A percentile compares a stretch with the other conserved stretches of the same genome.
These are phyloP conservation scores for Lasioglossum oenotherae DNA, from an alignment of 2,888 invertebrate species.

Conservation along the genomic window DNA sequence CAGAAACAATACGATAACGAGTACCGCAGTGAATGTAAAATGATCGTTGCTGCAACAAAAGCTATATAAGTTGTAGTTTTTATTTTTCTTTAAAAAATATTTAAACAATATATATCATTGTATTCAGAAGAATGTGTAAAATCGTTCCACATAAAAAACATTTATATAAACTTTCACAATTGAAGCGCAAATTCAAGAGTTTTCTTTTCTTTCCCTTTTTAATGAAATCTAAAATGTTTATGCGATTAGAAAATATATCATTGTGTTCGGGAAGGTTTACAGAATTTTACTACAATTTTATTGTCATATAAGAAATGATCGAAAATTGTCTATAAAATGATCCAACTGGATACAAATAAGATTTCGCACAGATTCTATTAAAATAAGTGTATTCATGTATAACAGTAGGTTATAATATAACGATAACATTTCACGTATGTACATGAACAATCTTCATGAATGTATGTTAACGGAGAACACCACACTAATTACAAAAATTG, in stretches of 20 bases:
- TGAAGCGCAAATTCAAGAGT: no score
- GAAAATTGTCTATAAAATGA: not conserved
- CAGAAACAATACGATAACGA: no score
- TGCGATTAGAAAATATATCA: not conserved
- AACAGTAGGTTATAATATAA: conserved; percentile 50
- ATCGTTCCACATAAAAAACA: no score
- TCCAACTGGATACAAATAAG: not conserved
- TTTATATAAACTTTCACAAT: no score
- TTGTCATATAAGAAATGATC: not conserved
- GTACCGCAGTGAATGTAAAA: no score
- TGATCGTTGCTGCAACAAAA: no score
- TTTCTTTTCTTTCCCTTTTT: not conserved
- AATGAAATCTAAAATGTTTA: not conserved
- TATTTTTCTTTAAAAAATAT: not conserved
- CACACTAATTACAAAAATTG: conserved; percentile 27
- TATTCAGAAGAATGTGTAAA: no score
- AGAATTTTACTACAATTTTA: not conserved
- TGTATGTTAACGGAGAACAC: conserved; percentile 21
- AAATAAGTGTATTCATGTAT: conserved; percentile 50
- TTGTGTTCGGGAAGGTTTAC: not conserved
- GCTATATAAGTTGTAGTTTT: not conserved
- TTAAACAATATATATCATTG: not conserved
- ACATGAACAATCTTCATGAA: conserved; percentile 12
- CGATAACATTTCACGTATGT: conserved; percentile 30
- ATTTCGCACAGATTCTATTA: conserved; percentile 29